Evolutionary conservation across 2,888 invertebrate genomes (phyloP).

Genomic region (Orthonychiurus folsomi): DNA sequence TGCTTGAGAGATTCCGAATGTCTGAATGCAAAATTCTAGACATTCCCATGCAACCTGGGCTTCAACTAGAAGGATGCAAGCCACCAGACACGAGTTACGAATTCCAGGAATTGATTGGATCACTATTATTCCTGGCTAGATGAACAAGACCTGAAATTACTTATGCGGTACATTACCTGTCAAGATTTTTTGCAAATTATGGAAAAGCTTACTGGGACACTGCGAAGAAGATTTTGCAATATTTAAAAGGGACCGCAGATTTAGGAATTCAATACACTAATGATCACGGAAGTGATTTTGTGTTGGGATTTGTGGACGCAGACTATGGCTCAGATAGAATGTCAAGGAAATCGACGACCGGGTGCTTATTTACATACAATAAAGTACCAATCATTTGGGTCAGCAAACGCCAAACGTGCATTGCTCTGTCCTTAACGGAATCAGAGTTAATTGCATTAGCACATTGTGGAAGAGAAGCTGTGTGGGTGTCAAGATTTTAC

Average conservation of each 20-base stretch:
- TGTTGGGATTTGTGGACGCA: constrained; percentile 40
- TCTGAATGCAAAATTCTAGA: constrained; percentile 13
- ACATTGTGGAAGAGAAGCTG: constrained; percentile 9
- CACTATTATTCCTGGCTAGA: constrained; percentile 30
- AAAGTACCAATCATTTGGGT: constrained; percentile 8
- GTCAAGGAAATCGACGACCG: constrained; percentile 37
- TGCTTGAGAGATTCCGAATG: constrained; percentile 20
- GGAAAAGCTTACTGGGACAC: constrained; percentile 38
- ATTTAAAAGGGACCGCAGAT: constrained; percentile 39
- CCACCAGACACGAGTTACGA: constrained; percentile 15
- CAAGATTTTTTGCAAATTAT: constrained; percentile 28
- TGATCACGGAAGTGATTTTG: neutral
- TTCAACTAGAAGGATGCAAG: neutral
- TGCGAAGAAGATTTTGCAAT: constrained; percentile 41
- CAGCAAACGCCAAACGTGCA: constrained; percentile 10
- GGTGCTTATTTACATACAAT: constrained; percentile 24
- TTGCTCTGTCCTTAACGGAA: constrained; percentile 15
- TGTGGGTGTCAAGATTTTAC: constrained; percentile 12
- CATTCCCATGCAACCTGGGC: neutral
- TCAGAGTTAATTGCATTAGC: constrained; percentile 31
- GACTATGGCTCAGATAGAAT: constrained; percentile 39
- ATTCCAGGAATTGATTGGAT: constrained; percentile 30
- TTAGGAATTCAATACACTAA: constrained; percentile 33
- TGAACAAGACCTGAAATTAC: constrained; percentile 33
- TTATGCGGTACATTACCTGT: constrained; percentile 26